Base-by-base conservation (phyloP, 2,113 vertebrate genomes). In the Lates calcarifer region DNA sequence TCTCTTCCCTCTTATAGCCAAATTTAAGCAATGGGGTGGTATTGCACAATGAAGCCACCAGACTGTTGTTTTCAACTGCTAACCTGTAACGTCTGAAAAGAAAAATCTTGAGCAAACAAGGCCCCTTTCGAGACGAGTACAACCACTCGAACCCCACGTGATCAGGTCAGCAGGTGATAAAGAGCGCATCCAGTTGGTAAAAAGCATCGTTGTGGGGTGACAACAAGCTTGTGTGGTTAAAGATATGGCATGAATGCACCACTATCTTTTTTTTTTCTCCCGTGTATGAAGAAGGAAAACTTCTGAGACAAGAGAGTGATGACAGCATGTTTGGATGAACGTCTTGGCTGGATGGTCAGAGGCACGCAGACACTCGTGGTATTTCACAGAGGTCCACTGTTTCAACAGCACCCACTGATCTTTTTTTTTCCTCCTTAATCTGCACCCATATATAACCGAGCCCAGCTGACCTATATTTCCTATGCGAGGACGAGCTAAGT, bases 21-120 rank as follows among this genome's bases (percentile, higher is more conserved):
- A 22, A 72, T 86, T 81, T 81, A 66, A 62, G 77, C 71, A 84
- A 77, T 9, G 2, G 33, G 45, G 15, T 17, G 24, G 41, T 78
- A 76, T 92, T 92, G 67, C 90, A 81, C 88, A 93, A 92, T 66
- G 26, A 55, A 75, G 49, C 20, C 64, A 64, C 57, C 35, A 56
- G 47, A 69, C 18, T 51, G 75, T 55, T 80, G 63, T 78, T 77
- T 85, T 18, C 65, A 87, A 70, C 63, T 72, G 43, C 14, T 41
- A 83, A 82, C 35, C 67, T 77, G 67, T 58, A 78, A 79, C 26
- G 9, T 73, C 81, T 84, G 55, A 58, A 63, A 62, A 84, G 62
- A 51, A 55, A 89, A 77, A 73, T 20, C 56, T 70, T 66, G 31
- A 58, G 61, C 69, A 80, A 86, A 82, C 61, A 73, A 2, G 0